phyloP scores from a whole-genome alignment of 2,113 vertebrate genomes.

The Cephalopterus ornatus region DNA sequence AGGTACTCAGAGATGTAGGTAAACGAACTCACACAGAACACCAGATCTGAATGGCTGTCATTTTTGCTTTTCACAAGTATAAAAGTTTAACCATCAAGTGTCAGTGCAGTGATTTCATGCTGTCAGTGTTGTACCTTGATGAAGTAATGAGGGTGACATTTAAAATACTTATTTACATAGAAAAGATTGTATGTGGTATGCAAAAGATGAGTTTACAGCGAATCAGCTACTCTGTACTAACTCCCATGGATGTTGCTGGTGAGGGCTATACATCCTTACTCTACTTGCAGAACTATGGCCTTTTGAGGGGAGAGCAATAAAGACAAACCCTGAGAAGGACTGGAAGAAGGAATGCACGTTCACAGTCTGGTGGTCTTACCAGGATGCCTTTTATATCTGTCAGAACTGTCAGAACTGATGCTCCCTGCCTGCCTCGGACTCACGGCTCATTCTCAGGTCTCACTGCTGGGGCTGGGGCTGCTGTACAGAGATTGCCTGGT shows the following conservation, averaged over 20 bases:
- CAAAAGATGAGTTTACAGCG: background rate
- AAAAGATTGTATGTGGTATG: background rate
- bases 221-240: background rate
- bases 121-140: background rate
- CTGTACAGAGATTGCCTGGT: rapidly evolving
- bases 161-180: background rate
- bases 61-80: background rate
- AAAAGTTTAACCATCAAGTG: background rate
- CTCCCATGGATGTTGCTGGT: background rate
- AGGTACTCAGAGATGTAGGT: background rate
- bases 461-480: rapidly evolving
- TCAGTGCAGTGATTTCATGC: background rate
- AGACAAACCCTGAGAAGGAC: background rate
- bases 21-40: background rate
- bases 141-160: background rate
- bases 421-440: background rate
- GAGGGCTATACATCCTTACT: background rate
- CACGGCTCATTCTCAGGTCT: background rate
- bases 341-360: background rate
- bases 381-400: background rate
- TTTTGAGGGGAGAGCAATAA: background rate
- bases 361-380: background rate
- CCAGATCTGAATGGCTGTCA: background rate
- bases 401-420: background rate
- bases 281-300: background rate